Evolutionary conservation across 2,113 vertebrate species (phyloP).

Genomic region (Marmota monax): DNA sequence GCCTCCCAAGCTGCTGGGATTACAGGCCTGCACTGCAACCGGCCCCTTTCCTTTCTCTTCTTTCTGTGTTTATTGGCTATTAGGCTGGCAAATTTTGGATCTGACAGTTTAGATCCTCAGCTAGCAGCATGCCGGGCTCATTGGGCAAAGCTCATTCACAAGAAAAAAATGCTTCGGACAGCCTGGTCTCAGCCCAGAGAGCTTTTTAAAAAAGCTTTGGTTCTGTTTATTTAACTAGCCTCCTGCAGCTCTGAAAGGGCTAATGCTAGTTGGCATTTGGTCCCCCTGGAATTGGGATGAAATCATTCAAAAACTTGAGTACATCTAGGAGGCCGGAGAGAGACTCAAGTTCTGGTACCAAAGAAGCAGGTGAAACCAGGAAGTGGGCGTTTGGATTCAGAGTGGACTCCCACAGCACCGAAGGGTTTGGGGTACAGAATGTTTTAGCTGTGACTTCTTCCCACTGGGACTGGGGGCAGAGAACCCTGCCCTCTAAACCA

Average conservation of each 20-base stretch:
- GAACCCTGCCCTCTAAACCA: not conserved
- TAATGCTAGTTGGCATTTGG: not conserved
- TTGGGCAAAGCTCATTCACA: constrained; percentile 85
- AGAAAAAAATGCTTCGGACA: constrained; percentile 80
- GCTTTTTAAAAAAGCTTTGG: constrained; percentile 58
- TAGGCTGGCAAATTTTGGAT: constrained; percentile 80
- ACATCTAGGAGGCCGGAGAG: not conserved
- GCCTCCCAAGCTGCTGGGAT: too few species aligned
- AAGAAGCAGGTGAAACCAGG: not conserved
- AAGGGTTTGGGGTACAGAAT: not conserved
- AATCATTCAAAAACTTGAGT: not conserved
- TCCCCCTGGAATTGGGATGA: not conserved
- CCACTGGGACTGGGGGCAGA: not conserved
- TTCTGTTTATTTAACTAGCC: constrained; percentile 66
- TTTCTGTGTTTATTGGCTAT: constrained; percentile 67
- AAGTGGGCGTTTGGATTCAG: not conserved
- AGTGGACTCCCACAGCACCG: not conserved
- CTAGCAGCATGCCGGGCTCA: constrained; percentile 75
- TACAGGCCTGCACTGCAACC: too few species aligned
- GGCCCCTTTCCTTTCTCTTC: not conserved
- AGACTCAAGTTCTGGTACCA: not conserved
- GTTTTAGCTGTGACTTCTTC: not conserved
- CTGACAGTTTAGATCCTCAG: constrained; percentile 79
- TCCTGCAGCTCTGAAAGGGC: constrained; percentile 55
- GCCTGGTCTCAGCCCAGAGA: constrained; percentile 67